These are phyloP conservation scores for Caranx ignobilis DNA, from an alignment of 2,113 vertebrate genomes.

Conservation along the genomic window DNA sequence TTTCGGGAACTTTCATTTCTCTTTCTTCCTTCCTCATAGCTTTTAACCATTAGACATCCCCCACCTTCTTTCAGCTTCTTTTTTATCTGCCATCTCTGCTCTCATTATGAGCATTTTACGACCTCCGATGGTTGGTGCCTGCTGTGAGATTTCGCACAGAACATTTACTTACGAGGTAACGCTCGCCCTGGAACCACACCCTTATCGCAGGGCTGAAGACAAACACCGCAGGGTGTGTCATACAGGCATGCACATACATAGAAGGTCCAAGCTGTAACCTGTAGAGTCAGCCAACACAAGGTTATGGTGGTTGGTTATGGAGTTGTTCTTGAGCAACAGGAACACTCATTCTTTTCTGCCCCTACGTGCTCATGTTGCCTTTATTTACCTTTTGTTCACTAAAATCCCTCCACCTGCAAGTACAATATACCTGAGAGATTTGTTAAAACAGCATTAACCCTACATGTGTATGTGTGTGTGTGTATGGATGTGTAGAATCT, in stretches of 20 bases:
- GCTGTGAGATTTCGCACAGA: slow-evolving; percentile 61
- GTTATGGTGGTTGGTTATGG: background rate
- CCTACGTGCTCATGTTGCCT: slow-evolving; percentile 7
- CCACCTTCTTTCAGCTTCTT: slow-evolving; percentile 9
- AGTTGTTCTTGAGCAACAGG: slow-evolving; percentile 35
- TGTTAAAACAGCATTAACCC: slow-evolving; percentile 15
- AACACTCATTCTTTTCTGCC: slow-evolving; percentile 6
- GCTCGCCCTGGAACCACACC: slow-evolving; percentile 64
- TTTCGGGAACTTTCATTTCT: slow-evolving; percentile 43
- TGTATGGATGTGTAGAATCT: slow-evolving; percentile 86
- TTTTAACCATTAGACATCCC: background rate
- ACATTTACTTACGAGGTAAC: slow-evolving; percentile 41
- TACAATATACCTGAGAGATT: slow-evolving; percentile 7
- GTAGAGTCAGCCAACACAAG: slow-evolving; percentile 37
- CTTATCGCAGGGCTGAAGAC: slow-evolving; percentile 68
- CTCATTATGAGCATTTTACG: slow-evolving; percentile 31
- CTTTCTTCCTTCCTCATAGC: slow-evolving; percentile 10
- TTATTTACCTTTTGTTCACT: slow-evolving; percentile 40
- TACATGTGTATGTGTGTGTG: background rate
- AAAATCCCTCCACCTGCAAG: slow-evolving; percentile 11
- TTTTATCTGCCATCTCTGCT: slow-evolving; percentile 24
- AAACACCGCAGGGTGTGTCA: slow-evolving; percentile 77
- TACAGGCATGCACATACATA: slow-evolving; percentile 40
- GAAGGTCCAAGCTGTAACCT: slow-evolving; percentile 58
- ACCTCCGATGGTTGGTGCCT: slow-evolving; percentile 6